Evolutionary conservation across 2,113 vertebrate genomes (phyloP), one percentile per base, ranked within the genome.

Genomic region (Rutilus rutilus): DNA sequence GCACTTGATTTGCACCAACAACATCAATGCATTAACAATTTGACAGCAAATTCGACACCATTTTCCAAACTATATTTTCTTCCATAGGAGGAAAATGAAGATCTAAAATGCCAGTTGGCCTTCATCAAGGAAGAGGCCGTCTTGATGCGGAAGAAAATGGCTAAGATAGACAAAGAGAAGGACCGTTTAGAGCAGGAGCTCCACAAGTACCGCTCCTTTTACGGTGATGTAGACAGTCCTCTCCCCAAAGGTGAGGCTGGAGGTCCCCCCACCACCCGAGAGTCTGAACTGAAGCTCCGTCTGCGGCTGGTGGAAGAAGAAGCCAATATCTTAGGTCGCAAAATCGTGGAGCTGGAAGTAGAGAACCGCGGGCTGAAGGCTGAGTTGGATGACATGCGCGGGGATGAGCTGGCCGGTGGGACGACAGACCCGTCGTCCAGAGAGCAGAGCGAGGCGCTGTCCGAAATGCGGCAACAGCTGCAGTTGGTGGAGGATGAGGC

Each of bases 131-230:
- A 99, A 90, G 98, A 99, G 90, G 98, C 98, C 39, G 92, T 95
- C 73, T 86, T 99, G 91, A 99, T 99, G 98, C 96, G 98, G 86
- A 99, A 99, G 91, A 99, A 99, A 92, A 97, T 99, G 97, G 98
- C 98, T 74, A 99, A 99, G 92, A 98, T 99, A 0, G 98, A 99
- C 88, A 99, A 99, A 87, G 98, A 99, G 87, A 99, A 99, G 89
- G 98, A 99, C 92, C 94, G 97, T n/a, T 95, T 99, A 57, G 98
- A 99, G 60, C 96, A 98, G 0, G 98, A 99, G 92, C 94, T 99
- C 57, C 97, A 97, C 88, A 99, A 99, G 89, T 99, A 99, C 45
- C 94, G 97, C 65, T 98, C 97, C 0, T 98, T 99, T 92, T 99
- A 99, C 7, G 98, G 98, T 2, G 98, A 99, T 71, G 96, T 99